phyloP scores from a whole-genome alignment of 2,797 vertebrate genomes.

The Sebastes oblongus region DNA sequence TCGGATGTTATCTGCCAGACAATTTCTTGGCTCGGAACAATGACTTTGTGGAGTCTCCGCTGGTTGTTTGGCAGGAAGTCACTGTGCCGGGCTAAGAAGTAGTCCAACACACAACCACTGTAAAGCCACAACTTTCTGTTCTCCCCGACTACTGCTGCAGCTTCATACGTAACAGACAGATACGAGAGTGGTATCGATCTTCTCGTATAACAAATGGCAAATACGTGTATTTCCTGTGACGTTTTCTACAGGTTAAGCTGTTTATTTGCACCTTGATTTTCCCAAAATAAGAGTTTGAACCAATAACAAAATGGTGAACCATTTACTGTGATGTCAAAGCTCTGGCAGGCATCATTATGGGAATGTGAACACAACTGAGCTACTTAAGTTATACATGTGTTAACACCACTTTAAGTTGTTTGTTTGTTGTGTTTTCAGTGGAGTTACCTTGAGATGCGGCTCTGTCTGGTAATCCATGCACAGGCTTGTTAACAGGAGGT shows the following conservation, averaged over 20 bases:
- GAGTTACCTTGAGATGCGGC: constrained; percentile 81
- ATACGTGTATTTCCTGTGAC: background rate
- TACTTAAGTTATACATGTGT: background rate
- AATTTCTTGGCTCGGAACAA: background rate
- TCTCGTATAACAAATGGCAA: background rate
- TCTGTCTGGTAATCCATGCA: constrained; percentile 72
- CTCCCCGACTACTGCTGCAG: background rate
- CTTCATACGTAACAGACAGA: background rate
- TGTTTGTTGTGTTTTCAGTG: background rate
- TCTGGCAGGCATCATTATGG: background rate
- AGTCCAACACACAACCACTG: background rate
- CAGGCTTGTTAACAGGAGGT: constrained; percentile 66
- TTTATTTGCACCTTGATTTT: background rate
- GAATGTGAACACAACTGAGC: background rate
- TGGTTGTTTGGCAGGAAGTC: background rate
- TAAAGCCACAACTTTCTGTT: background rate
- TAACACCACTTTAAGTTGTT: background rate
- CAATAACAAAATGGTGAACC: background rate
- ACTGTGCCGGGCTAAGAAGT: background rate
- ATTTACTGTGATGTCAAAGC: no score
- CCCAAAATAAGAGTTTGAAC: background rate
- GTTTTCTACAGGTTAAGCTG: background rate
- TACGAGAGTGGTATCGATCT: background rate
- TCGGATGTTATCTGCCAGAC: background rate
- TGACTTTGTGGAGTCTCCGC: no score